Conservation (phyloP, 1,140 invertebrate species). For the Aphaenogaster floridana region DNA sequence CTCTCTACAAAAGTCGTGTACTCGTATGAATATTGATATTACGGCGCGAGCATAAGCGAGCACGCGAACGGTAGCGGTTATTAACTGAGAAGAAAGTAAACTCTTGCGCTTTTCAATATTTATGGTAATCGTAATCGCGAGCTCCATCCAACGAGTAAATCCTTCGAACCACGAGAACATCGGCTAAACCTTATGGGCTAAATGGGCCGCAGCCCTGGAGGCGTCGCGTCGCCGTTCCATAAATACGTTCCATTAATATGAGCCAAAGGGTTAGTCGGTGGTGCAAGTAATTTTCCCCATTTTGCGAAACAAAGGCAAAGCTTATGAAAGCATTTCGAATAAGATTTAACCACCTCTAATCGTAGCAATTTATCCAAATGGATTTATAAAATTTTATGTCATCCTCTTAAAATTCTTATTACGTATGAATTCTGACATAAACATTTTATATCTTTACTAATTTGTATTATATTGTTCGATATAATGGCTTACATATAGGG, state of each 20-base stretch:
- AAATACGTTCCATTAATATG: constrained; percentile 33
- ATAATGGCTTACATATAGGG: neutral
- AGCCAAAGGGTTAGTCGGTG: neutral
- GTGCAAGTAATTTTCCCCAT: constrained; percentile 41
- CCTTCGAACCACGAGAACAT: neutral
- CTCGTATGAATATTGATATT: constrained; percentile 51
- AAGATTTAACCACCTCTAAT: neutral
- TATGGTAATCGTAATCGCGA: constrained; percentile 54
- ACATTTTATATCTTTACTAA: neutral
- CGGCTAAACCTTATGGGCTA: neutral
- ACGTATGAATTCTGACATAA: neutral
- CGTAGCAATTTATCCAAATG: neutral
- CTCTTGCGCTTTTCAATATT: constrained; percentile 48
- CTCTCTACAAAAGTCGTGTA: constrained; percentile 9
- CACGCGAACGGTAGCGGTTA: neutral
- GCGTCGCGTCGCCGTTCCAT: neutral
- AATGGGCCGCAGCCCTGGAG: neutral
- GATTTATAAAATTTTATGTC: constrained; percentile 20
- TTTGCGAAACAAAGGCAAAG: constrained; percentile 19
- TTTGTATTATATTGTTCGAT: neutral
- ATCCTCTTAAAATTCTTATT: constrained; percentile 1
- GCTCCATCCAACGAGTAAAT: neutral
- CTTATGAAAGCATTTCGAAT: constrained; percentile 13
- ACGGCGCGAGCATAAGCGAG: neutral
- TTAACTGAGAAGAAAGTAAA: constrained; percentile 11